Percentiles rank a stretch among this genome's conserved stretches.
These are phyloP conservation scores for Eulacestoma nigropectus DNA, from an alignment of 2,113 vertebrate species.

Conservation along the genomic window DNA sequence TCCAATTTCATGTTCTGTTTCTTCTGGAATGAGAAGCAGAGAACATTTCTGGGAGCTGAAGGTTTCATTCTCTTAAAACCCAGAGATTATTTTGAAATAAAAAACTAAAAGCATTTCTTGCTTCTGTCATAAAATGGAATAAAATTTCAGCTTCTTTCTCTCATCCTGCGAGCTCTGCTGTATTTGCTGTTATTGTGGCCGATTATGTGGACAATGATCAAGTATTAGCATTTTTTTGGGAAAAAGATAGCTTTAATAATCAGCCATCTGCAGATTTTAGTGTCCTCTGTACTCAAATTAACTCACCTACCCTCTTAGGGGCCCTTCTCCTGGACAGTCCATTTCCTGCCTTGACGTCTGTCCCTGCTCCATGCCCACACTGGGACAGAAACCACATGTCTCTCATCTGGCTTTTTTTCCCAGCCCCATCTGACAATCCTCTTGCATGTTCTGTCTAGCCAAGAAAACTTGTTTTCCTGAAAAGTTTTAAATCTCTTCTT, in stretches of 20 bases:
- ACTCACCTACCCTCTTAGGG: background rate
- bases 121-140: background rate
- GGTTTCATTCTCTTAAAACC: background rate
- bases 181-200: background rate
- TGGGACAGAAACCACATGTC: background rate
- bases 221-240: background rate
- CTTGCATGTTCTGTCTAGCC: background rate
- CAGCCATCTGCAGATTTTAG: background rate
- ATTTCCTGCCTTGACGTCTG: background rate
- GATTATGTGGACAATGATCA: background rate
- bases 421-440: background rate
- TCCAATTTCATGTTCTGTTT: background rate
- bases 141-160: background rate
- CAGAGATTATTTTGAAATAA: background rate
- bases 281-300: background rate
- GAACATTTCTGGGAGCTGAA: background rate
- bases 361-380: background rate
- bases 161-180: background rate
- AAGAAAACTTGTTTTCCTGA: background rate
- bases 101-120: background rate
- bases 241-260: background rate
- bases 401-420: background rate
- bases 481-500: background rate
- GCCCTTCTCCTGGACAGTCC: background rate
- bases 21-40: background rate